Base-by-base conservation (phyloP, 1,140 invertebrate species). In the Lepidurus packardi region DNA sequence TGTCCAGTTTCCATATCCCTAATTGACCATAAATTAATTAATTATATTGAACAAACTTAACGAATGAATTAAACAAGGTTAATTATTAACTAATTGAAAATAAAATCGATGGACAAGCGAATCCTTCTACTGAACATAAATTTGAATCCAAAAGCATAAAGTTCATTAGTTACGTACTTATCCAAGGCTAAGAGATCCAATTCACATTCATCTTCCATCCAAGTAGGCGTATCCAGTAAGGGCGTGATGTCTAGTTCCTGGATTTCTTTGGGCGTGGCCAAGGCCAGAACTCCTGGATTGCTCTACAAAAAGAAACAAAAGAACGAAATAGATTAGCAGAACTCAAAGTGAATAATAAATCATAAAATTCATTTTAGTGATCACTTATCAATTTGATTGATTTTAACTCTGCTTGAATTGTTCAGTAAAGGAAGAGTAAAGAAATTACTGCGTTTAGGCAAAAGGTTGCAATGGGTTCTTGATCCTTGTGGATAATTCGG, bases 401-500 rank as follows among this genome's bases (percentile, higher is more conserved):
- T 24, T 3, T 73, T 73, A n/a, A n/a, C 21, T 21, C 53, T 16
- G 53, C 1, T 73, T 73, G 21, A 73, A 73, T 21, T 21, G 53
- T 73, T 73, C 24, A 75, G 41, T 34, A 34, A 34, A 34, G 34
- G 34, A 34, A 34, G 34, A 34, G 34, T 2, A 34, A 34, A 3
- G 34, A 34, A 34, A 34, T 76, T 85, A 94, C 93, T 86, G 93
- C 91, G 88, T 98, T 98, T 73, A 98, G 88, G 83, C 96, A 97
- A 88, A 99, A 99, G 44, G 97, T 94, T 81, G 95, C 92, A 80
- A 99, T 98, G 78, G 95, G 95, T 85, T 99, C 98, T 87, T 98
- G 96, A 84, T 99, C 98, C 87, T 98, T 98, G 84, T 99, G 98
- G 80, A 99, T 97, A 80, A 99, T 96, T 79, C 96, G 90, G 78